These are phyloP conservation scores for Aspidiotus rigidus DNA, from an alignment of 2,888 invertebrate genomes.

Conservation along the genomic window DNA sequence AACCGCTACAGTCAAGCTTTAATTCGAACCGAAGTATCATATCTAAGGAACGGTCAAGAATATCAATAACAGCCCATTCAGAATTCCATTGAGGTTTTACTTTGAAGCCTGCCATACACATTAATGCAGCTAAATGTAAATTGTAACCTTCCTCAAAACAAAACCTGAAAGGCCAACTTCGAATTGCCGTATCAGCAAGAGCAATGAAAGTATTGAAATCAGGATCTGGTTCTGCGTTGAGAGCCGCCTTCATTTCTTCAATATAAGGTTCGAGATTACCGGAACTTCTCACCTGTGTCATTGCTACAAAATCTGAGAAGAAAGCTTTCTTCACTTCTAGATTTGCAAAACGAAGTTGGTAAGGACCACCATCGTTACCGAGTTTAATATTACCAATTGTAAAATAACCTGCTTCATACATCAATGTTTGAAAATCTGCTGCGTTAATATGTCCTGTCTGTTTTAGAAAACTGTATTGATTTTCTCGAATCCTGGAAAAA, in stretches of 20 bases:
- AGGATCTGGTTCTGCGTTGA: not conserved
- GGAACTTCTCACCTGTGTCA: not conserved
- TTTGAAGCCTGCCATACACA: constrained; percentile 13
- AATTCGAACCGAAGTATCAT: too few relatives aligned
- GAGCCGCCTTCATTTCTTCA: not conserved
- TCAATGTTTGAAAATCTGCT: too few relatives aligned
- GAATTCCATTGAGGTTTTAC: too few relatives aligned
- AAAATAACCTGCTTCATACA: too few relatives aligned
- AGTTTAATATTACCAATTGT: too few relatives aligned
- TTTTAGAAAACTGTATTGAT: too few relatives aligned
- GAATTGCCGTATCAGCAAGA: constrained; percentile 3
- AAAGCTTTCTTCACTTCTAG: not conserved
- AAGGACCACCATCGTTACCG: too few relatives aligned
- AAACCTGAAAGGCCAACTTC: constrained; percentile 2
- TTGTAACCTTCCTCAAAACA: constrained; percentile 7
- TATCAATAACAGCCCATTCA: too few relatives aligned
- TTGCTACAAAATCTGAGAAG: not conserved
- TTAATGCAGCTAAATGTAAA: constrained; percentile 6
- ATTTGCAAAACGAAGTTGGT: constrained; percentile 2
- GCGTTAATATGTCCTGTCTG: too few relatives aligned
- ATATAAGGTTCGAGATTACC: not conserved
- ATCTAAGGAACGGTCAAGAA: too few relatives aligned
- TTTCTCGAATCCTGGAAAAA: too few relatives aligned
- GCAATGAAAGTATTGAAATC: constrained; percentile 6
- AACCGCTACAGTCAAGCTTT: too few relatives aligned